Conservation (phyloP, 1,140 invertebrate species). For the Melitaea cinxia region DNA sequence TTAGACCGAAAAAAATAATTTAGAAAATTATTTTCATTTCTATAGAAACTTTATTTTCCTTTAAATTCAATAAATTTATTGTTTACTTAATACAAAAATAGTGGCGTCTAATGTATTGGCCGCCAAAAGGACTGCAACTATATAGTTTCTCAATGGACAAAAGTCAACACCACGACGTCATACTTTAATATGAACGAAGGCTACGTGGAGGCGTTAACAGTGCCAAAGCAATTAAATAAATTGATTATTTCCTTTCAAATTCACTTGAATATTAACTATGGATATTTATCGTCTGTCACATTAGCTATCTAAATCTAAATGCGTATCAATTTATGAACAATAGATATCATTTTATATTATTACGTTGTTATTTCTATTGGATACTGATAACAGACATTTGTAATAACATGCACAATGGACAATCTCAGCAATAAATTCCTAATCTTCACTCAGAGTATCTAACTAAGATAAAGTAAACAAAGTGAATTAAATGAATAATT, state of each 20-base stretch:
- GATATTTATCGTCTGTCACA: constrained; percentile 40
- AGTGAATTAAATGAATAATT: neutral
- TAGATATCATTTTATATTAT: constrained; percentile 33
- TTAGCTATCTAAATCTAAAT: constrained; percentile 40
- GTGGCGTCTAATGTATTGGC: constrained; percentile 54
- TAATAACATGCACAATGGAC: constrained; percentile 32
- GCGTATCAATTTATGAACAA: constrained; percentile 37
- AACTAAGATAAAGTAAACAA: constrained; percentile 1
- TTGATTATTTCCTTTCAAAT: constrained; percentile 74
- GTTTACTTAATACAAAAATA: neutral
- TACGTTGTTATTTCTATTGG: constrained; percentile 25
- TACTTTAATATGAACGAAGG: constrained; percentile 75
- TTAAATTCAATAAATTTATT: neutral
- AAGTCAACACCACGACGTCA: constrained; percentile 59
- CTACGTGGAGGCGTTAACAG: constrained; percentile 69
- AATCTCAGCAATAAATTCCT: constrained; percentile 18
- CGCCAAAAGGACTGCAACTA: constrained; percentile 56
- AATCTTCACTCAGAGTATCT: constrained; percentile 15
- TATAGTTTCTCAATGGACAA: constrained; percentile 61
- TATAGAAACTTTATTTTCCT: too few species aligned
- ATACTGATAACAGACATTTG: constrained; percentile 25
- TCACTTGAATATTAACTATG: constrained; percentile 47
- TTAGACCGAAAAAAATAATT: too few species aligned
- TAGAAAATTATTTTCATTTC: too few species aligned
- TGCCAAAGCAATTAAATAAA: constrained; percentile 70